These are phyloP conservation scores for Ariopsis seemanni DNA, from an alignment of 2,113 vertebrate genomes.

Conservation along the genomic window DNA sequence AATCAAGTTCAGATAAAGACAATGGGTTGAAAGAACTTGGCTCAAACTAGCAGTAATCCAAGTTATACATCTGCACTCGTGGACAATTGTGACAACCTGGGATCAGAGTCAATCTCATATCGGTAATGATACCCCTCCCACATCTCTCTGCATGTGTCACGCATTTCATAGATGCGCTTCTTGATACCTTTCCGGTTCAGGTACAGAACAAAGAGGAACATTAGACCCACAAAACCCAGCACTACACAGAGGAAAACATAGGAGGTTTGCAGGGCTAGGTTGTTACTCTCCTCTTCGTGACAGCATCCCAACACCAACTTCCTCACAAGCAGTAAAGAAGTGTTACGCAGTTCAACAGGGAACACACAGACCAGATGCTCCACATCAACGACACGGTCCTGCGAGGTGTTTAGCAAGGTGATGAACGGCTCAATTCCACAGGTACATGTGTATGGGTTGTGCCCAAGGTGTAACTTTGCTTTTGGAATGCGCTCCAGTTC, in stretches of 20 bases:
- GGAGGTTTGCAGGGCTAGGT: conserved; percentile 75
- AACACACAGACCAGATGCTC: conserved; percentile 66
- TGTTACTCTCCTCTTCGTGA: conserved; percentile 55
- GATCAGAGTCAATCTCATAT: conserved; percentile 75
- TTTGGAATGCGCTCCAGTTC: conserved; percentile 67
- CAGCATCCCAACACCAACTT: conserved; percentile 67
- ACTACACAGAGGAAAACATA: conserved; percentile 77
- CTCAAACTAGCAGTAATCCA: not conserved
- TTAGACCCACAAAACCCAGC: conserved; percentile 74
- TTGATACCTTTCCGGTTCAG: conserved; percentile 81
- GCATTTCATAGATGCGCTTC: conserved; percentile 70
- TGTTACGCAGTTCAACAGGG: conserved; percentile 70
- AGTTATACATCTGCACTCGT: conserved; percentile 66
- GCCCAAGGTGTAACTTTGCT: conserved; percentile 64
- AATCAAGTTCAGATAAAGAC: conserved; percentile 32
- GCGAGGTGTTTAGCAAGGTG: conserved; percentile 73
- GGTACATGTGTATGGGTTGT: conserved; percentile 74
- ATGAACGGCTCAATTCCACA: conserved; percentile 74
- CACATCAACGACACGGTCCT: conserved; percentile 57
- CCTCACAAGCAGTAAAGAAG: conserved; percentile 60
- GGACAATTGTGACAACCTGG: conserved; percentile 70
- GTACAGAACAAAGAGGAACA: conserved; percentile 81
- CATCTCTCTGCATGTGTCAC: conserved; percentile 76
- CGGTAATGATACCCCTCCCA: conserved; percentile 79
- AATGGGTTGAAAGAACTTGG: not conserved